A percentile compares a stretch with the other conserved stretches of the same genome.
Conservation (phyloP, 2,113 vertebrate species). For the Vidua chalybeata region DNA sequence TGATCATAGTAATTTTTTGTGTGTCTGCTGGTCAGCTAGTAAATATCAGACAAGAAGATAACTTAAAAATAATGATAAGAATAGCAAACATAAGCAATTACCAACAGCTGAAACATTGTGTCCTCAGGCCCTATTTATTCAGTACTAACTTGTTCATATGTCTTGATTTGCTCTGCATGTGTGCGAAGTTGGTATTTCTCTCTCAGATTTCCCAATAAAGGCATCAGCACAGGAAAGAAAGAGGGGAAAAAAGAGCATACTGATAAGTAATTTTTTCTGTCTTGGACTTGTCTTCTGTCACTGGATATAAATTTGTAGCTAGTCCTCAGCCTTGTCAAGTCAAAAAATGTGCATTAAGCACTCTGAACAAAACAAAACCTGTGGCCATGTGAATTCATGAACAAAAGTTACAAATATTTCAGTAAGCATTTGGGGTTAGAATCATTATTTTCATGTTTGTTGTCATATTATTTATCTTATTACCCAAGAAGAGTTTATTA, state of each 20-base stretch:
- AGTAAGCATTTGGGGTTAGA: neutral
- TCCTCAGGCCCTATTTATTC: neutral
- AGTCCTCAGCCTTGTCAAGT: neutral
- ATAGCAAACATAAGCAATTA: rapidly evolving
- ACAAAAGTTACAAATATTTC: neutral
- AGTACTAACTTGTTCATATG: neutral
- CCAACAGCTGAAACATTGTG: neutral
- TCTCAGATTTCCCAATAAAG: neutral
- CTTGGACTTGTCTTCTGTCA: neutral
- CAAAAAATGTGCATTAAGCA: neutral
- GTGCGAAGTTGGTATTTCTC: neutral
- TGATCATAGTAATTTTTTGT: neutral
- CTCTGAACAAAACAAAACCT: neutral
- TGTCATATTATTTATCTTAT: neutral
- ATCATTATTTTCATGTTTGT: neutral
- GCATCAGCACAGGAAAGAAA: neutral
- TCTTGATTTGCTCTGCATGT: neutral
- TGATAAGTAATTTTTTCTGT: neutral
- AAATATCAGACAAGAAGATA: neutral
- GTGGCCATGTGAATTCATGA: neutral
- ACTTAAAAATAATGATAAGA: neutral
- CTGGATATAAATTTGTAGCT: neutral
- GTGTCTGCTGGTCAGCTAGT: neutral
- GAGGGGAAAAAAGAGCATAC: rapidly evolving
- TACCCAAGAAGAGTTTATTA: neutral